These are phyloP conservation scores for Callocephalon fimbriatum DNA, from an alignment of 2,113 vertebrate genomes.

Conservation along the genomic window DNA sequence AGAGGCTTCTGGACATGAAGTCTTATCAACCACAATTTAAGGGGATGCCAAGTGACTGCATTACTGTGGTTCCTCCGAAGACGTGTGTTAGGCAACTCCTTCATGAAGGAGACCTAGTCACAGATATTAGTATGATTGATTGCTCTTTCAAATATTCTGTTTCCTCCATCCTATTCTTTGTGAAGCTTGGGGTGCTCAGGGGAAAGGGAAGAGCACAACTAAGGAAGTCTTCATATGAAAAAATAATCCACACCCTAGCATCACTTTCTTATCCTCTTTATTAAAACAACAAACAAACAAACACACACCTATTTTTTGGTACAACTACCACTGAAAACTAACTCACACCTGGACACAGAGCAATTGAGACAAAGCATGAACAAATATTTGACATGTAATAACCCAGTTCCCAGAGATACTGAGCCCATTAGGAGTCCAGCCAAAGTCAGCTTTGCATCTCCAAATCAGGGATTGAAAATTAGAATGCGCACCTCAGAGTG, in stretches of 20 bases:
- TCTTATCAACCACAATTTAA: neutral
- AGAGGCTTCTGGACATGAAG: neutral
- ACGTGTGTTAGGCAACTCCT: rapidly evolving
- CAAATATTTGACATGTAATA: neutral
- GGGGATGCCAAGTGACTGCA: neutral
- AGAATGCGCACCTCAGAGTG: rapidly evolving
- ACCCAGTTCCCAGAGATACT: neutral
- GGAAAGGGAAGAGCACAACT: neutral
- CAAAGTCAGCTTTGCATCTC: neutral
- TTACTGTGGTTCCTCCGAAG: neutral
- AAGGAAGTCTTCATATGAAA: neutral
- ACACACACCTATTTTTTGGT: neutral
- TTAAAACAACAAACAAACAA: neutral
- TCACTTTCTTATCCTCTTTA: neutral
- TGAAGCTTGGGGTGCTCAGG: neutral
- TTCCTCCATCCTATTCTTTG: neutral
- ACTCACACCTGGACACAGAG: neutral
- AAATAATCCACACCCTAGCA: neutral
- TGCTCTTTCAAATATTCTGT: neutral
- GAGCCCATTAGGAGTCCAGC: neutral
- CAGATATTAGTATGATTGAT: neutral
- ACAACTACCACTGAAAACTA: neutral
- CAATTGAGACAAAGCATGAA: rapidly evolving
- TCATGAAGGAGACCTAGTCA: neutral
- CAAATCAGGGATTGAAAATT: neutral